A percentile compares a stretch with the other conserved stretches of the same genome.
These are phyloP conservation scores for Plagodis dolabraria DNA, from an alignment of 2,888 invertebrate species.

Conservation along the genomic window DNA sequence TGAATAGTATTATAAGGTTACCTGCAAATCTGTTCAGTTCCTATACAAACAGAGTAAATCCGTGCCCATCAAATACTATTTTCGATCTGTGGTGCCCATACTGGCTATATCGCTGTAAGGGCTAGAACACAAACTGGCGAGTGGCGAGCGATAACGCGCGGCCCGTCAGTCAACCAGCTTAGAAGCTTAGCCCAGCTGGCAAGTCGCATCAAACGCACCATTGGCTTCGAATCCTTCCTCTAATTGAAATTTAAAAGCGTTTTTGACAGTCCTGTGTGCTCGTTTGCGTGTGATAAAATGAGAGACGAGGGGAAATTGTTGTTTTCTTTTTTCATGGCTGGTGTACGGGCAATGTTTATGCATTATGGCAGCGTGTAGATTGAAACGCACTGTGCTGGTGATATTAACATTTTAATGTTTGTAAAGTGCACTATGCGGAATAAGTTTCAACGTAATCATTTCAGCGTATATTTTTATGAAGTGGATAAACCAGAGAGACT, in stretches of 20 bases:
- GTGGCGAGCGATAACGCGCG: conserved; percentile 43
- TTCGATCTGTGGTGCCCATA: no score
- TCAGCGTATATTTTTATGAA: not conserved
- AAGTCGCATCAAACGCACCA: conserved; percentile 63
- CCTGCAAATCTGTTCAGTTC: no score
- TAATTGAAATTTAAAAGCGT: conserved; percentile 69
- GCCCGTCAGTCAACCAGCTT: conserved; percentile 58
- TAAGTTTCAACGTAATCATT: not conserved
- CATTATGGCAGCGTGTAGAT: conserved; percentile 11
- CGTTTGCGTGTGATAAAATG: conserved; percentile 48
- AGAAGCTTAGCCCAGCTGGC: conserved; percentile 55
- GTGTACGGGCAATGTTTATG: conserved; percentile 20
- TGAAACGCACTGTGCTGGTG: not conserved
- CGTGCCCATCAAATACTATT: no score
- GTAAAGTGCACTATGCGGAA: not conserved
- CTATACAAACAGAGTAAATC: no score
- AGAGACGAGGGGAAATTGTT: conserved; percentile 31
- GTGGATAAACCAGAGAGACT: not conserved
- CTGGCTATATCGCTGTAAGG: conserved; percentile 28
- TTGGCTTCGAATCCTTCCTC: conserved; percentile 58
- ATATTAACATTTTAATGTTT: conserved; percentile 4
- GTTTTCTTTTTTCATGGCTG: conserved; percentile 13
- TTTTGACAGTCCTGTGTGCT: conserved; percentile 59
- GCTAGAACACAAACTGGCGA: conserved; percentile 36
- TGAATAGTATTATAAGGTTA: no score